Evolutionary conservation across 2,113 vertebrate species (phyloP), one percentile per base, ranked within the genome.

Genomic region (Monopterus albus): DNA sequence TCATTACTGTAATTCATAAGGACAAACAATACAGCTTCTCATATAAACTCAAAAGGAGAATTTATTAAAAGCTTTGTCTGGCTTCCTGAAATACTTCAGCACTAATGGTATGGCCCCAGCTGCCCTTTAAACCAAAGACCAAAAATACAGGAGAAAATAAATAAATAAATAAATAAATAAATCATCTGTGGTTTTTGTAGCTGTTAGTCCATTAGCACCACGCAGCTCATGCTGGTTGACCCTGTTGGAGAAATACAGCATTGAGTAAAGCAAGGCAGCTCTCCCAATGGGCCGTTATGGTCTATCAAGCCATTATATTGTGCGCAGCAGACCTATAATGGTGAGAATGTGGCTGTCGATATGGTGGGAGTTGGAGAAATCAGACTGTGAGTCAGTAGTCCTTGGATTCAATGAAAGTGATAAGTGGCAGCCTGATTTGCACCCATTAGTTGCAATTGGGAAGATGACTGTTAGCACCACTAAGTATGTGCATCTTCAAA

Each of bases 371-470:
- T 39, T 21, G 59, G 21, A 79, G 23, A 43, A 65, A 72, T 67
- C 72, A 73, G 56, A 83, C 17, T 55, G 72, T 18, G 47, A 84
- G 57, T 62, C 61, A 39, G 52, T 12, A 47, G 72, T 53, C 49
- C n/a, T 12, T 60, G 57, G 49, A 75, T 42, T 74, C 70, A 62
- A 49, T 72, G 52, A 73, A 70, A 64, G 66, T 13, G 10, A 69
- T 75, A 80, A 85, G 79, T 73, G 71, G 75, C 56, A 53, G 68
- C 26, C 39, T 72, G 72, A 89, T 86, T 81, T 83, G 71, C 39
- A 69, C 35, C 57, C 61, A 81, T 81, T 72, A 82, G 52, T 43
- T 50, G 56, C 42, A 70, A 62, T 49, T 62, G 45, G 52, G 50
- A 28, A 46, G 81, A 49, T 55, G 67, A 75, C 61, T 65, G 62